Evolutionary conservation across 2,888 invertebrate genomes (phyloP).

Genomic region (Blastobasis lacticolella): DNA sequence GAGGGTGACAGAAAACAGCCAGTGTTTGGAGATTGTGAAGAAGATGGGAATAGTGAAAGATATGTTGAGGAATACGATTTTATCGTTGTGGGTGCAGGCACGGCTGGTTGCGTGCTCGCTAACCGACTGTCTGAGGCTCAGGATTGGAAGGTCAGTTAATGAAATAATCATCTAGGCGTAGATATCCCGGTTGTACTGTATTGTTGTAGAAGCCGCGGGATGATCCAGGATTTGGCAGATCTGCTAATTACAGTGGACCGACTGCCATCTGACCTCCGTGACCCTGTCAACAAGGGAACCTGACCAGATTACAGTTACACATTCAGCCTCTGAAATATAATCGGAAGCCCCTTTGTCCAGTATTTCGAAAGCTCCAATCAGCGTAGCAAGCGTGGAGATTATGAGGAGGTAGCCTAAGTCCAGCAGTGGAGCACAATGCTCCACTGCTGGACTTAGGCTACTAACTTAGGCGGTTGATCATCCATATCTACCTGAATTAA

Average conservation of each 20-base stretch:
- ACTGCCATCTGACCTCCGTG: too few relatives aligned
- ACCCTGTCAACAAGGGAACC: too few relatives aligned
- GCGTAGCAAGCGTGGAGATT: too few relatives aligned
- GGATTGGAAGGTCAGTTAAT: conserved; percentile 35
- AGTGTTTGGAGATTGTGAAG: conserved; percentile 2
- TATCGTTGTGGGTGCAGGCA: conserved; percentile 48
- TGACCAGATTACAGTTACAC: too few relatives aligned
- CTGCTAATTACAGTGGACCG: too few relatives aligned
- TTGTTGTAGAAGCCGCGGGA: background rate
- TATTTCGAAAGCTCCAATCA: too few relatives aligned
- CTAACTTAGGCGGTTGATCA: background rate
- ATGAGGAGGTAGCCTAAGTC: background rate
- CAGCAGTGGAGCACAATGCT: too few relatives aligned
- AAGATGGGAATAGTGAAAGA: conserved; percentile 6
- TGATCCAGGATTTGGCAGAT: background rate
- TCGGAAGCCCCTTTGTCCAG: too few relatives aligned
- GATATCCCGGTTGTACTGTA: background rate
- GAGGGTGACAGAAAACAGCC: conserved; percentile 17
- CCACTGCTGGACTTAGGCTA: too few relatives aligned
- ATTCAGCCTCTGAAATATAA: too few relatives aligned
- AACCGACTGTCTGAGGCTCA: conserved; percentile 36
- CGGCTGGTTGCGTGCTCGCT: conserved; percentile 48
- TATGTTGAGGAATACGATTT: conserved; percentile 38
- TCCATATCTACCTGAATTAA: background rate
- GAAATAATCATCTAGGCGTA: too few relatives aligned